A percentile compares a stretch with the other conserved stretches of the same genome.
Evolutionary conservation across 2,113 vertebrate genomes (phyloP).

Genomic region (Isichthys henryi): DNA sequence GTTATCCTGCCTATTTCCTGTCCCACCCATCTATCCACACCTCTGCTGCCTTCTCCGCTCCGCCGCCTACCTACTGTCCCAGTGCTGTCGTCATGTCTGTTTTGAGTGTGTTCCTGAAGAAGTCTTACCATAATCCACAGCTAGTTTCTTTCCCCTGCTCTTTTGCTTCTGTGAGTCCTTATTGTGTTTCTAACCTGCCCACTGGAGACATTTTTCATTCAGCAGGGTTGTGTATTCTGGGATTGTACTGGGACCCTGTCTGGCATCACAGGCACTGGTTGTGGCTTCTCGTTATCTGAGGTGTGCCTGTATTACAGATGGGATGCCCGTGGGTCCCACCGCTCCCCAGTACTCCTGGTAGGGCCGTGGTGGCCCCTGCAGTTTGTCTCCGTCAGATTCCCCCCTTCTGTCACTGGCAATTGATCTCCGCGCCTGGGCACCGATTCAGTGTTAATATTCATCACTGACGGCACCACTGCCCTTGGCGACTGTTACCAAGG

Average conservation of each 20-base stretch:
- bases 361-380: neutral
- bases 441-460: slow-evolving; percentile 25
- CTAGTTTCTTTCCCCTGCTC: neutral
- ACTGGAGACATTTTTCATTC: neutral
- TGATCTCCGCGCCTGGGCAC: slow-evolving; percentile 7
- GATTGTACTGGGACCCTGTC: neutral
- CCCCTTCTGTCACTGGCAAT: neutral
- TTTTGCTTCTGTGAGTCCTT: neutral
- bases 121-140: neutral
- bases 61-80: too few species aligned
- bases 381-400: neutral
- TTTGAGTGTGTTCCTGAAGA: too few species aligned
- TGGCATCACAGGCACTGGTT: neutral
- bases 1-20: neutral
- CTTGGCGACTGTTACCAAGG: slow-evolving; percentile 64
- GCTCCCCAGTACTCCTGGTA: neutral
- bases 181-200: neutral
- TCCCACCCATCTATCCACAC: neutral
- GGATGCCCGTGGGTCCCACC: neutral
- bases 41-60: neutral
- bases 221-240: neutral
- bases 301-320: neutral
- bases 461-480: slow-evolving; percentile 46
- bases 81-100: too few species aligned
- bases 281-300: neutral